Conservation (phyloP, 1,140 invertebrate genomes). For the Megalopta genalis region DNA sequence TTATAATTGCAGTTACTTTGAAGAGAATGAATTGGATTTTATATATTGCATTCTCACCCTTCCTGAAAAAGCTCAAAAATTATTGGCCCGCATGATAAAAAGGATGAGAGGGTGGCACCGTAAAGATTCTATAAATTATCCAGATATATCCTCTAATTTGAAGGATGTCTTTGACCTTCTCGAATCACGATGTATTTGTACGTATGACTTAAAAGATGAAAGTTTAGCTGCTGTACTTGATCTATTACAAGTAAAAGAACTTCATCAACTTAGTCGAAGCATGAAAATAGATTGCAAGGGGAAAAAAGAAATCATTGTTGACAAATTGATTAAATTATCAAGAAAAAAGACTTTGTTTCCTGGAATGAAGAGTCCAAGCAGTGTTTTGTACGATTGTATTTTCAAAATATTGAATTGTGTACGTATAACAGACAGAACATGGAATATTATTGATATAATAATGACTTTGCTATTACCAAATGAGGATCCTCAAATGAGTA, state of each 20-base stretch:
- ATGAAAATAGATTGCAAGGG: slow-evolving; percentile 58
- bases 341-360: slow-evolving; percentile 62
- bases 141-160: slow-evolving; percentile 58
- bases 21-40: slow-evolving; percentile 64
- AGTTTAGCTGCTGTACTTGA: slow-evolving; percentile 57
- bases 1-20: slow-evolving; percentile 74
- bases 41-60: slow-evolving; percentile 66
- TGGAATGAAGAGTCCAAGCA: slow-evolving; percentile 60
- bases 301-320: slow-evolving; percentile 62
- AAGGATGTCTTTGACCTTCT: slow-evolving; percentile 60
- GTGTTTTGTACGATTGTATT: slow-evolving; percentile 50
- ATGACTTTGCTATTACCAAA: slow-evolving; percentile 69
- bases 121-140: slow-evolving; percentile 57
- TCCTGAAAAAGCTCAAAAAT: slow-evolving; percentile 60
- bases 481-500: slow-evolving; percentile 61
- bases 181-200: slow-evolving; percentile 58
- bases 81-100: slow-evolving; percentile 70
- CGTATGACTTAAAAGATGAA: slow-evolving; percentile 52
- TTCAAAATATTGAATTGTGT: slow-evolving; percentile 59
- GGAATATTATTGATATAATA: slow-evolving; percentile 68
- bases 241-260: slow-evolving; percentile 65
- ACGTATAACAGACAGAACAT: slow-evolving; percentile 53
- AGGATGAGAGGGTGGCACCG: slow-evolving; percentile 68
- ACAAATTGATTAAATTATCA: slow-evolving; percentile 59
- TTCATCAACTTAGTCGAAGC: slow-evolving; percentile 57